Evolutionary conservation across 2,797 vertebrate species (phyloP).

Genomic region (Ctenopoma kingsleyae): DNA sequence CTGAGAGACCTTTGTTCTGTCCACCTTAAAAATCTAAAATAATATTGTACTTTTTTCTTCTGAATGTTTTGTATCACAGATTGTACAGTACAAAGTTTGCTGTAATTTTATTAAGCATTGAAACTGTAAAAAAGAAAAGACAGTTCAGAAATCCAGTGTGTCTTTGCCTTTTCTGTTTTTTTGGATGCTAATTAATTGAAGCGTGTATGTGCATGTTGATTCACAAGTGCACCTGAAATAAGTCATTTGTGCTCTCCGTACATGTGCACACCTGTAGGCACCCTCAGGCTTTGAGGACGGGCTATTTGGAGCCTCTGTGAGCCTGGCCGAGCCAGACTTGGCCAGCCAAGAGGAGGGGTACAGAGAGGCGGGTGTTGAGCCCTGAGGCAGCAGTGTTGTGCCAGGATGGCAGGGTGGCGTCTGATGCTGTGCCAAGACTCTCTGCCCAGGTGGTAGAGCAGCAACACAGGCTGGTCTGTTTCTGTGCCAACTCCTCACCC

Average conservation of each 20-base stretch:
- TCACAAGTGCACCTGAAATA: constrained; percentile 34
- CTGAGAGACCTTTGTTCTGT: constrained; percentile 1
- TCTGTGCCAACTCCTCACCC: constrained; percentile 75
- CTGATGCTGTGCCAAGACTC: constrained; percentile 83
- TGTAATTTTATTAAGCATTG: constrained; percentile 49
- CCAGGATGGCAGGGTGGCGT: constrained; percentile 81
- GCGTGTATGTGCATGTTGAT: constrained; percentile 34
- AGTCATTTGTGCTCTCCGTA: constrained; percentile 38
- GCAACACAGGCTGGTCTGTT: constrained; percentile 85
- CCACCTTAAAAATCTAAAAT: background rate
- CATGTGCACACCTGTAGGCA: constrained; percentile 69
- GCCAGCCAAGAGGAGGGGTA: constrained; percentile 59
- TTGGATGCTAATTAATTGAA: constrained; percentile 25
- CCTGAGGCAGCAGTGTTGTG: constrained; percentile 72
- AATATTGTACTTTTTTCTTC: constrained; percentile 32
- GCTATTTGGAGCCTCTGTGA: constrained; percentile 60
- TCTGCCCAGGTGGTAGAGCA: constrained; percentile 85
- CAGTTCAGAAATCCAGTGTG: background rate
- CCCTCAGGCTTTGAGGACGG: constrained; percentile 58
- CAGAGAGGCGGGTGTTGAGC: constrained; percentile 73
- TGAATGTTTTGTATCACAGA: constrained; percentile 32
- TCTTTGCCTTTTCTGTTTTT: constrained; percentile 3
- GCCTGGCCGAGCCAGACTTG: constrained; percentile 47
- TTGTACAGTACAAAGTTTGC: constrained; percentile 62
- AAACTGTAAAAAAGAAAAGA: constrained; percentile 36